A percentile compares a stretch with the other conserved stretches of the same genome.
Conservation (phyloP, 2,888 invertebrate genomes). For the Holacanthella duospinosa region DNA sequence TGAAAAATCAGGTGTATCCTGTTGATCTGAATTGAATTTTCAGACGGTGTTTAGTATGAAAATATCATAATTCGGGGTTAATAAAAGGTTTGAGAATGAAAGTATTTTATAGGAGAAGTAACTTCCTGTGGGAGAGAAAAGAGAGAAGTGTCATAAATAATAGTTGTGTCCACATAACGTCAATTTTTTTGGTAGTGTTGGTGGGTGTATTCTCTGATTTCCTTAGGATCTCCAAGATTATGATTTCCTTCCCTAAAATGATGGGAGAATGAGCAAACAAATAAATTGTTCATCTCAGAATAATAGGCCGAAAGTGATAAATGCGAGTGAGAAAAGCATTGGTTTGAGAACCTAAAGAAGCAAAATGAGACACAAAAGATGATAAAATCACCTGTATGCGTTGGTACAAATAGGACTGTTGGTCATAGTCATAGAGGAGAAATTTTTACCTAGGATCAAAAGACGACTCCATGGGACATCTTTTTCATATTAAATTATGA, state of each 20-base stretch:
- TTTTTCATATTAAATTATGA: neutral
- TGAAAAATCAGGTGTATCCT: too few relatives aligned
- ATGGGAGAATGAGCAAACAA: neutral
- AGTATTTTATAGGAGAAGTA: too few relatives aligned
- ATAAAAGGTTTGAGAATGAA: too few relatives aligned
- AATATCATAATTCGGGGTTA: too few relatives aligned
- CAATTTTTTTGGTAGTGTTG: neutral
- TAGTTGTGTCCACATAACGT: neutral
- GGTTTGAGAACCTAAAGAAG: too few relatives aligned
- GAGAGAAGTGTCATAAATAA: constrained; percentile 1
- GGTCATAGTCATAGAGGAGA: neutral
- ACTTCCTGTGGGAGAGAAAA: neutral
- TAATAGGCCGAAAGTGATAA: neutral
- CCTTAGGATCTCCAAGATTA: neutral
- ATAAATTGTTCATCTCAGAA: neutral
- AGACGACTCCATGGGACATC: neutral
- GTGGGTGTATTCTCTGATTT: neutral
- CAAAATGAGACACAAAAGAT: neutral
- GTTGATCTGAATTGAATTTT: too few relatives aligned
- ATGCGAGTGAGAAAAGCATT: neutral
- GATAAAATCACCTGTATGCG: neutral
- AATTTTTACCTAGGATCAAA: neutral
- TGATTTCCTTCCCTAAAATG: neutral
- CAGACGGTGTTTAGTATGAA: too few relatives aligned
- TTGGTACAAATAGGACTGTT: neutral